A percentile compares a stretch with the other conserved stretches of the same genome.
Evolutionary conservation across 1,140 invertebrate genomes (phyloP).

Genomic region (Pararge aegeria): DNA sequence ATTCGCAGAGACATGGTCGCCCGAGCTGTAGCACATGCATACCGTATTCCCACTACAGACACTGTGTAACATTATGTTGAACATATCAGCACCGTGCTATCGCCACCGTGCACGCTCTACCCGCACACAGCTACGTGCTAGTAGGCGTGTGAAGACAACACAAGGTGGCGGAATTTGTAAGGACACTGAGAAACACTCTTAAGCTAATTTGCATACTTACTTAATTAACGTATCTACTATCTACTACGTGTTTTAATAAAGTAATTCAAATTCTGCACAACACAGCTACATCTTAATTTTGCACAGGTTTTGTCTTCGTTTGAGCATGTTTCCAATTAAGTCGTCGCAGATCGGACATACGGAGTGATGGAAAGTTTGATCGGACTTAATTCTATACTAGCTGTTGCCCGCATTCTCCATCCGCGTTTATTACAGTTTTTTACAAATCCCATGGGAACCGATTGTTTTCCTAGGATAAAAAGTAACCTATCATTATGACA

Average conservation of each 20-base stretch:
- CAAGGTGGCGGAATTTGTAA: constrained; percentile 1
- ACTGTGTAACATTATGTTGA: constrained; percentile 16
- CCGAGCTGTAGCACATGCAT: constrained; percentile 7
- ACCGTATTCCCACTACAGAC: constrained; percentile 19
- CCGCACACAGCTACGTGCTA: background rate
- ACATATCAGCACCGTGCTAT: constrained; percentile 19
- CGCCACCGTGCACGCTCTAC: constrained; percentile 7
- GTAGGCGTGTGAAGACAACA: constrained; percentile 7
- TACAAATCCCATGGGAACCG: too few relatives aligned
- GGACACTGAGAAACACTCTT: background rate
- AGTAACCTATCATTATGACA: too few relatives aligned
- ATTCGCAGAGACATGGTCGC: background rate
- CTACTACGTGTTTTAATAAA: background rate
- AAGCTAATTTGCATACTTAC: background rate
- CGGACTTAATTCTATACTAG: too few relatives aligned
- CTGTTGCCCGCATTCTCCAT: too few relatives aligned
- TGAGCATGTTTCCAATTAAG: too few relatives aligned
- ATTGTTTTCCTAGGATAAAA: too few relatives aligned
- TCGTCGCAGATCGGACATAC: too few relatives aligned
- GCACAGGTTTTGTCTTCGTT: too few relatives aligned
- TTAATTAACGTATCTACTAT: background rate
- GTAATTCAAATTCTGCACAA: background rate
- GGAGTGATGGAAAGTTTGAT: too few relatives aligned
- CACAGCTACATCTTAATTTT: background rate
- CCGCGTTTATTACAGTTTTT: too few relatives aligned